phyloP scores from a whole-genome alignment of 2,797 vertebrate genomes.

The Parauchenoglanis punctatus region DNA sequence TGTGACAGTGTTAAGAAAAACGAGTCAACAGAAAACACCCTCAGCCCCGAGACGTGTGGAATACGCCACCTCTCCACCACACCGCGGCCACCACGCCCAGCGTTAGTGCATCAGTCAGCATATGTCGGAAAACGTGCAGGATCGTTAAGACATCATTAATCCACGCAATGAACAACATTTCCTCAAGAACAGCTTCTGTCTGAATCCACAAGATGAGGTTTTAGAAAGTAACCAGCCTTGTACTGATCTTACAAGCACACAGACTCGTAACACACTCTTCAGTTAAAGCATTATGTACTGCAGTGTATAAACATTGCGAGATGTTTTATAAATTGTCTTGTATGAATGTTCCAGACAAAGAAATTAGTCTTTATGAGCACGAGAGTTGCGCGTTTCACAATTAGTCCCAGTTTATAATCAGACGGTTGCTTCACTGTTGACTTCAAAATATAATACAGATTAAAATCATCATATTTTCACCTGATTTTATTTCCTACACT shows the following conservation, averaged over 20 bases:
- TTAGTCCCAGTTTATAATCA: background rate
- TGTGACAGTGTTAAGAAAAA: slow-evolving; percentile 29
- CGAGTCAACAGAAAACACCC: slow-evolving; percentile 29
- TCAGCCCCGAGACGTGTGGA: slow-evolving; percentile 32
- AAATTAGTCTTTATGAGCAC: background rate
- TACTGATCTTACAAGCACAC: too few relatives aligned
- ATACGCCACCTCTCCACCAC: slow-evolving; percentile 39
- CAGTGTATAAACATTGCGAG: too few relatives aligned
- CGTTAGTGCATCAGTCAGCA: background rate
- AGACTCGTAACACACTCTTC: too few relatives aligned
- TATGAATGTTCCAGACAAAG: background rate
- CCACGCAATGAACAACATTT: background rate
- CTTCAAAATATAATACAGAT: too few relatives aligned
- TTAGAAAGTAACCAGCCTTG: too few relatives aligned
- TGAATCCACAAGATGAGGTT: background rate
- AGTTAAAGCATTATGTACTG: too few relatives aligned
- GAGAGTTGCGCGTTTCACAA: background rate
- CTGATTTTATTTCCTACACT: background rate
- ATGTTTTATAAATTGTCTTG: background rate
- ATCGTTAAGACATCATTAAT: background rate
- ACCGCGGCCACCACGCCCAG: background rate
- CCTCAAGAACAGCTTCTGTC: background rate
- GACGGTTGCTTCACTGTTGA: background rate
- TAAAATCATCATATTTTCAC: background rate
- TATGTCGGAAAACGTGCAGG: background rate